These are phyloP conservation scores for Philopotamus ludificatus DNA, from an alignment of 1,140 invertebrate genomes.

Conservation along the genomic window DNA sequence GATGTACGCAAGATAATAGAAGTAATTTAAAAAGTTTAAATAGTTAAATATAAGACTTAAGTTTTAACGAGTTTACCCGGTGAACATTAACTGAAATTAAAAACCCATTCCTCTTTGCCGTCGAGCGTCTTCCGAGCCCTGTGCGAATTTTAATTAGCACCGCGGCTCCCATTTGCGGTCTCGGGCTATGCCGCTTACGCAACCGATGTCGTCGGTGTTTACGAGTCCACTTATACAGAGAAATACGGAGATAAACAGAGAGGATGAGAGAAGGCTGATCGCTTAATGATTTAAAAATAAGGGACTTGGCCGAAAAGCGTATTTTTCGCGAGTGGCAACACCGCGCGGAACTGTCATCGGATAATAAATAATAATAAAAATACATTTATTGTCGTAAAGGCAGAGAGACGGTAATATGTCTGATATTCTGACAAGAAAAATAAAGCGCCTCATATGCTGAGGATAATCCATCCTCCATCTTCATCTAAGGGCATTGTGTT, in stretches of 20 bases:
- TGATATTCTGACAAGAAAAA: no score
- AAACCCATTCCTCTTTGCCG: conserved; percentile 13
- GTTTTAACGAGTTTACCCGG: conserved; percentile 20
- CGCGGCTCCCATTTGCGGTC: conserved; percentile 5
- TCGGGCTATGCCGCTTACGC: not conserved
- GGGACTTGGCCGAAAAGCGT: not conserved
- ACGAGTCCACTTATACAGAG: not conserved
- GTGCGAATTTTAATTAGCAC: conserved; percentile 18
- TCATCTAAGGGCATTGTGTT: no score
- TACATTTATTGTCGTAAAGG: not conserved
- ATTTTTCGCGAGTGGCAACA: not conserved
- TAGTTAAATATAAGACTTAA: conserved; percentile 15
- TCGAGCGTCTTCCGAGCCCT: not conserved
- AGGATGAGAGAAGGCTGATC: no score
- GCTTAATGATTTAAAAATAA: no score
- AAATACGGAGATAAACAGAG: no score
- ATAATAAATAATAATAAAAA: not conserved
- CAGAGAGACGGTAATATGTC: no score
- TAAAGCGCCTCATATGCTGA: no score
- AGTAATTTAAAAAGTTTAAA: conserved; percentile 23
- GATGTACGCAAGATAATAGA: conserved; percentile 5
- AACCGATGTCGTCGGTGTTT: not conserved
- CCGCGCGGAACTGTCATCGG: not conserved
- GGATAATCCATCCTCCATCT: no score
- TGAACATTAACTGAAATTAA: conserved; percentile 23